Base-by-base conservation (phyloP, 2,797 vertebrate genomes). In the Typhlichthys subterraneus region DNA sequence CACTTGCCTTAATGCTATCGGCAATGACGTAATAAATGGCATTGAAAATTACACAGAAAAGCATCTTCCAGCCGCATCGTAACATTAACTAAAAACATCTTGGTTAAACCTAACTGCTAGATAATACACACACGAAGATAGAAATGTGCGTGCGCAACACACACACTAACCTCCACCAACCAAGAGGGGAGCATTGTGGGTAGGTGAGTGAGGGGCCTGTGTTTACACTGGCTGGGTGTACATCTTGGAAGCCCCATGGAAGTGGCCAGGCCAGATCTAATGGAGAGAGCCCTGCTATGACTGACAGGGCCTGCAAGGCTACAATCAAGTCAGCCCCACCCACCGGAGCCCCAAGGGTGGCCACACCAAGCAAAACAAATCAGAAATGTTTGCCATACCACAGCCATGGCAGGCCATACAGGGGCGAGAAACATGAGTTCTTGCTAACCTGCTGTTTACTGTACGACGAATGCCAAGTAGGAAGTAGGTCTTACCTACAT, bases 181-280 rank as follows among this genome's bases (percentile, higher is more conserved):
- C 14, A 29, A 42, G 42, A n/a, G 14, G 12, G 42, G 14, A 14
- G 61, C 56, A 1, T 63, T n/a, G 63, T 0, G 59, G 61, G 19
- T 17, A 51, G 59, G 64, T 12, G 71, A 63, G 66, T 67, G 56
- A 84, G 77, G 69, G 66, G 70, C 72, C 69, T 75, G 77, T 84
- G 87, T 87, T 87, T 82, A 78, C 59, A 65, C 77, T 85, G 82
- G 80, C 82, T 68, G 72, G 51, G 58, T 5, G 53, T 62, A 63
- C 55, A 5, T 76, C 70, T 67, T 46, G 68, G 53, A 65, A 76
- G 79, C 79, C 68, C 75, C 57, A 12, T 73, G 74, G 70, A 83
- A 83, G 85, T 70, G 79, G 62, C 67, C 72, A 56, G 60, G 66
- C 69, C 73, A 59, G 61, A 76, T 82, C 63, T 69, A 67, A 77